Conservation (phyloP, 2,888 invertebrate species). For the Cerastis leucographa region DNA sequence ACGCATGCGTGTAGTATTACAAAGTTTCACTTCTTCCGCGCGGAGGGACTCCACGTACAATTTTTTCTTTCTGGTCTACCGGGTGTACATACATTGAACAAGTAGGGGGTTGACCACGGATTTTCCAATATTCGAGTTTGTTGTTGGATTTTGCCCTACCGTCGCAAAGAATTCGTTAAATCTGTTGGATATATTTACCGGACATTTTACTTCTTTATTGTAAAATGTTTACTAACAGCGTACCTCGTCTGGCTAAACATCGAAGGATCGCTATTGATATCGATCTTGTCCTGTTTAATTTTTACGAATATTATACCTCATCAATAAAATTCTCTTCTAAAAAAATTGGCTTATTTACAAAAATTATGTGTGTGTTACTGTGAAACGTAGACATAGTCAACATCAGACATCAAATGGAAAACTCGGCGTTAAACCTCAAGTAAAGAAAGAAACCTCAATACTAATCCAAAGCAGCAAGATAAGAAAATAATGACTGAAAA, state of each 20-base stretch:
- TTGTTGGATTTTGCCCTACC: too few relatives aligned
- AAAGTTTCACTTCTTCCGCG: too few relatives aligned
- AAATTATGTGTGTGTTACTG: neutral
- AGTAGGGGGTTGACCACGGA: too few relatives aligned
- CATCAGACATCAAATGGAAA: conserved; percentile 3
- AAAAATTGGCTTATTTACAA: neutral
- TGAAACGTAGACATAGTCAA: neutral
- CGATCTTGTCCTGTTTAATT: neutral
- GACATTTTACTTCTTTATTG: too few relatives aligned
- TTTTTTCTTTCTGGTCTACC: too few relatives aligned
- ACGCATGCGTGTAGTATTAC: too few relatives aligned
- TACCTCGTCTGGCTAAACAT: neutral
- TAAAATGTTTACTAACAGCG: neutral
- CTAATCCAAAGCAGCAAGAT: conserved; percentile 26
- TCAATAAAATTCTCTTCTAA: neutral
- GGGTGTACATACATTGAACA: too few relatives aligned
- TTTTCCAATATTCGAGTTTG: too few relatives aligned
- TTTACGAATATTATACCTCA: neutral
- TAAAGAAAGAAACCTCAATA: conserved; percentile 24
- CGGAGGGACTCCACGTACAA: too few relatives aligned
- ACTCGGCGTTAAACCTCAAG: conserved; percentile 3
- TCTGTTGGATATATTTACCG: too few relatives aligned
- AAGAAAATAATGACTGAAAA: conserved; percentile 18
- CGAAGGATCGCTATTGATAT: too few relatives aligned
- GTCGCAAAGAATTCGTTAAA: too few relatives aligned